These are phyloP conservation scores for Chironomus striatipennis DNA, from an alignment of 1,140 invertebrate species.

Conservation along the genomic window DNA sequence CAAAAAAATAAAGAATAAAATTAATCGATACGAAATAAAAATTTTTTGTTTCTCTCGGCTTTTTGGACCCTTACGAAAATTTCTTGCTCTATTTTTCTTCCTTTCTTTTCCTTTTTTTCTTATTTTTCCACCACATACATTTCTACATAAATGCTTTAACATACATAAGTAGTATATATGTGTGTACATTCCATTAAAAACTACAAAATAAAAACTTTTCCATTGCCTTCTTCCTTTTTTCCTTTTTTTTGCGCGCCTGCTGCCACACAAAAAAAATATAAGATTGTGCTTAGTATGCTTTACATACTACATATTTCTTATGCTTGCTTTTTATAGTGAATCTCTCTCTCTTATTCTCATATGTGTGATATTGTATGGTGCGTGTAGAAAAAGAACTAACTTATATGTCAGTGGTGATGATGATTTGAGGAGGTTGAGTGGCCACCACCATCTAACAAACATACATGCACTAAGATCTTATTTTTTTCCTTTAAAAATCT, in stretches of 20 bases:
- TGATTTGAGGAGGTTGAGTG: not conserved
- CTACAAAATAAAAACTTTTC: conserved; percentile 20
- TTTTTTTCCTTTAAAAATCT: not conserved
- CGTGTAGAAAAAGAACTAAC: not conserved
- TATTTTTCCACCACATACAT: not conserved
- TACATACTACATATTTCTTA: not conserved
- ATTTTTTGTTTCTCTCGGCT: not conserved
- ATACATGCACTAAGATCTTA: not conserved
- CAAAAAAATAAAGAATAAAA: conserved; percentile 8
- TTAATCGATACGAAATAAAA: conserved; percentile 18
- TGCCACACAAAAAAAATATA: not conserved
- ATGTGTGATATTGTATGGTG: not conserved
- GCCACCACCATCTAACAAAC: not conserved
- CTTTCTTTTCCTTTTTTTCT: not conserved
- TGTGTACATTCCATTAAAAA: conserved; percentile 16
- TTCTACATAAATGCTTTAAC: conserved; percentile 1
- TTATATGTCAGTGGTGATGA: not conserved
- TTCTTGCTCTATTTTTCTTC: conserved; percentile 9
- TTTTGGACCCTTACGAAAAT: conserved; percentile 18
- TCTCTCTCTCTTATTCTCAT: not conserved
- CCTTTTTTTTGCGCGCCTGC: not conserved
- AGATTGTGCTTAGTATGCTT: not conserved
- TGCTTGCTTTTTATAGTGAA: not conserved
- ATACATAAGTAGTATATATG: not conserved
- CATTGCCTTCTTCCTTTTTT: conserved; percentile 7